Conservation (phyloP, 1,140 invertebrate genomes). For the Oryctes rhinoceros region DNA sequence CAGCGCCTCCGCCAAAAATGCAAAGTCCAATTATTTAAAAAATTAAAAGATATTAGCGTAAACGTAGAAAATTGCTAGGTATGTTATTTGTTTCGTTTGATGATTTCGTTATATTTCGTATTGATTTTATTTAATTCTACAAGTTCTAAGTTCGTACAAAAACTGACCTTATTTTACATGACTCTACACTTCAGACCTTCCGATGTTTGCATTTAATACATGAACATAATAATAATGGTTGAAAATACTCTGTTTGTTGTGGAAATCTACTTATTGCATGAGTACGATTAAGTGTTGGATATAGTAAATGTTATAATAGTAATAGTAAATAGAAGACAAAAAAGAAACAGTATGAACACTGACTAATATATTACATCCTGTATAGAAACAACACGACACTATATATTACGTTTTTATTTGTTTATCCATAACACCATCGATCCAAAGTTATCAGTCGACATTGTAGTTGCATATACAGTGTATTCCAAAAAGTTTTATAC, state of each 20-base stretch:
- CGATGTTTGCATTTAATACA: too few relatives aligned
- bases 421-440: too few relatives aligned
- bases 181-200: too few relatives aligned
- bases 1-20: too few relatives aligned
- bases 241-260: not conserved
- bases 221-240: not conserved
- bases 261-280: not conserved
- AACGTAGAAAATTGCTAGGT: not conserved
- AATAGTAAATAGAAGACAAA: not conserved
- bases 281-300: not conserved
- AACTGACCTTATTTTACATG: too few relatives aligned
- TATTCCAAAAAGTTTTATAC: too few relatives aligned
- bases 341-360: constrained; percentile 13
- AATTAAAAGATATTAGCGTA: too few relatives aligned
- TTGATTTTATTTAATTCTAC: not conserved
- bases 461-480: too few relatives aligned
- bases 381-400: not conserved
- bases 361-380: not conserved
- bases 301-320: not conserved
- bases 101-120: not conserved
- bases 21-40: too few relatives aligned
- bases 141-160: too few relatives aligned
- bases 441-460: too few relatives aligned
- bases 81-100: too few relatives aligned
- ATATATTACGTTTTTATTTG: not conserved